Base-by-base conservation (phyloP, 2,113 vertebrate species). In the Balaenoptera acutorostrata region DNA sequence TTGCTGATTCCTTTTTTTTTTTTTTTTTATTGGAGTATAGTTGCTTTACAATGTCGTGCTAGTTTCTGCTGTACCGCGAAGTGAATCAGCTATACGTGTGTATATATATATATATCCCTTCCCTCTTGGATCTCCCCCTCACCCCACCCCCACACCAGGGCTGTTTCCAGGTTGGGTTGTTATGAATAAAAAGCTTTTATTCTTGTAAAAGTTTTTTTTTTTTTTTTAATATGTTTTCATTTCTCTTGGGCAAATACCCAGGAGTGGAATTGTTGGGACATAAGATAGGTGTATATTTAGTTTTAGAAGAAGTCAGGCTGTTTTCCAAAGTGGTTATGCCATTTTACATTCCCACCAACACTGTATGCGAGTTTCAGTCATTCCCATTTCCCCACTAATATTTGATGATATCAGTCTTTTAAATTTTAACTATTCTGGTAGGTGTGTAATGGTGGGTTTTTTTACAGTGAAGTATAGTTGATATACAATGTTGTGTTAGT, bases 231-330 rank as follows among this genome's bases (percentile, higher is more conserved):
- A 25, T 27, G 12, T 81, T 80, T 96, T 84, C 36, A 69, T 36
- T 81, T 97, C 11, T 77, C 33, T 49, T 90, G 33, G 33, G 18
- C n/a, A 92, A 88, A 59, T 81, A 80, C 25, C 36, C 44, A 68
- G 39, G 9, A 75, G 18, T 17, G 11, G 17, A 88, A 77, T 57
- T 66, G 13, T 31, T 72, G 12, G n/a, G 29, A 59, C 10, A 31
- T 57, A 46, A 72, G 7, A 29, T 29, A 33, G 27, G 10, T 41
- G 5, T 66, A 31, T 66, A 49, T 72, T 72, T 86, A 12, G 11
- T 87, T 81, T n/a, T 57, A 27, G 71, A 91, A 81, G 46, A 80
- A 72, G 1, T 46, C 20, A 44, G 15, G n/a, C 59, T 61, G 29
- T 25, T 89, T 49, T 59, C 11, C 12, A 63, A 83, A 84, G 39